Conservation (phyloP, 2,797 vertebrate genomes). For the Etheostoma nigrum region DNA sequence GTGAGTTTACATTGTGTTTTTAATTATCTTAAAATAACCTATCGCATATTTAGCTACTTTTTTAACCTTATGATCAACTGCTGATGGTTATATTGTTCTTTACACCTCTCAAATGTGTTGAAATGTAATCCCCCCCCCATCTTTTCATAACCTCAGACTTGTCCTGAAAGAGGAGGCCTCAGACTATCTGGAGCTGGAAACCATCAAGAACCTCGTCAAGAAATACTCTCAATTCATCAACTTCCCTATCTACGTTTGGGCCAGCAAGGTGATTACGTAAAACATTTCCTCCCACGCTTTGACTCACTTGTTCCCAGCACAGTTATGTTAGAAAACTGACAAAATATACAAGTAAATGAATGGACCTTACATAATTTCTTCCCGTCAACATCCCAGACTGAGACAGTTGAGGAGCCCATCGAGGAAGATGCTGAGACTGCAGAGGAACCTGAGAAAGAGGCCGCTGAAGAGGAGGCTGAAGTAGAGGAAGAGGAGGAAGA, state of each 20-base stretch:
- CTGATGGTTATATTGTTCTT: not conserved
- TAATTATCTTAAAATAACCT: not conserved
- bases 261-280: conserved; percentile 91
- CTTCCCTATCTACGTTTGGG: conserved; percentile 99
- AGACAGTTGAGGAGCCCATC: conserved; percentile 95
- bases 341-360: conserved; percentile 3
- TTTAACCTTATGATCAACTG: not conserved
- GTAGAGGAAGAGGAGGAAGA: conserved; percentile 98
- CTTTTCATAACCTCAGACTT: conserved; percentile 80
- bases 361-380: not conserved
- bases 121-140: not conserved
- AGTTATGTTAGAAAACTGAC: not conserved
- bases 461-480: conserved; percentile 93
- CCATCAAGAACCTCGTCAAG: conserved; percentile 95
- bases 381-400: conserved; percentile 85
- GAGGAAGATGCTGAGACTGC: conserved; percentile 92
- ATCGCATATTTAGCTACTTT: not conserved
- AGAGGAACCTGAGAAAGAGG: conserved; percentile 92
- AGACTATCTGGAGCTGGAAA: conserved; percentile 97
- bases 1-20: conserved; percentile 80
- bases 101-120: not conserved
- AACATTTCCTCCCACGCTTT: not conserved
- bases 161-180: conserved; percentile 98
- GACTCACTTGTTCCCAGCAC: not conserved
- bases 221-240: conserved; percentile 99